Percentiles rank a stretch among this genome's conserved stretches.
phyloP scores from a whole-genome alignment of 2,888 invertebrate genomes.

The Mayetiola destructor region DNA sequence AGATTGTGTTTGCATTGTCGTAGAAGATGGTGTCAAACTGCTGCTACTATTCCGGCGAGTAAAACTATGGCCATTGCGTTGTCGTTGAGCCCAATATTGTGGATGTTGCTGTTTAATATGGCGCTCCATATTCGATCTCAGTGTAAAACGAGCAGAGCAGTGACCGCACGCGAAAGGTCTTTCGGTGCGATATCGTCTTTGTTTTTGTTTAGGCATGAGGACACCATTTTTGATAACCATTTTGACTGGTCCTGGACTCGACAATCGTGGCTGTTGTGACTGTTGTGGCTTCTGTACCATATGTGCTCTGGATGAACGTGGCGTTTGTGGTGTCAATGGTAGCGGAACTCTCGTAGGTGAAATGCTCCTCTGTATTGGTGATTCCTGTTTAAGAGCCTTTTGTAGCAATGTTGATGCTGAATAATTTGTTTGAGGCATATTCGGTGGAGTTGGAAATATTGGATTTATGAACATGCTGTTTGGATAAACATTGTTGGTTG shows the following conservation, averaged over 20 bases:
- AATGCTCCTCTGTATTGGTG: conserved; percentile 13
- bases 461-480: conserved; percentile 47
- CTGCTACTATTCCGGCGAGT: conserved; percentile 31
- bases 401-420: conserved; percentile 5
- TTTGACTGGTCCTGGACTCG: conserved; percentile 45
- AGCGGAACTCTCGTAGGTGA: conserved; percentile 24
- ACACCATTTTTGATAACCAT: conserved; percentile 86
- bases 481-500: conserved; percentile 44
- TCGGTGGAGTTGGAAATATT: conserved; percentile 21
- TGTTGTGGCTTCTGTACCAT: conserved; percentile 20
- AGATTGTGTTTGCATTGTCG: background rate
- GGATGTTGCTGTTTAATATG: conserved; percentile 92
- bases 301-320: conserved; percentile 20
- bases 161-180: conserved; percentile 82
- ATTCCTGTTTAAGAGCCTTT: conserved; percentile 14
- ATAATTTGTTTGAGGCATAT: conserved; percentile 12
- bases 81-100: conserved; percentile 70
- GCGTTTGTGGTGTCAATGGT: conserved; percentile 19
- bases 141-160: conserved; percentile 77
- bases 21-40: conserved; percentile 15
- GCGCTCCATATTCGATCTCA: conserved; percentile 88
- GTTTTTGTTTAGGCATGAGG: conserved; percentile 82
- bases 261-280: conserved; percentile 14
- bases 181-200: conserved; percentile 77
- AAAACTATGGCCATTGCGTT: conserved; percentile 42